Evolutionary conservation across 2,797 vertebrate genomes (phyloP).

Genomic region (Atherinosoma microstoma): DNA sequence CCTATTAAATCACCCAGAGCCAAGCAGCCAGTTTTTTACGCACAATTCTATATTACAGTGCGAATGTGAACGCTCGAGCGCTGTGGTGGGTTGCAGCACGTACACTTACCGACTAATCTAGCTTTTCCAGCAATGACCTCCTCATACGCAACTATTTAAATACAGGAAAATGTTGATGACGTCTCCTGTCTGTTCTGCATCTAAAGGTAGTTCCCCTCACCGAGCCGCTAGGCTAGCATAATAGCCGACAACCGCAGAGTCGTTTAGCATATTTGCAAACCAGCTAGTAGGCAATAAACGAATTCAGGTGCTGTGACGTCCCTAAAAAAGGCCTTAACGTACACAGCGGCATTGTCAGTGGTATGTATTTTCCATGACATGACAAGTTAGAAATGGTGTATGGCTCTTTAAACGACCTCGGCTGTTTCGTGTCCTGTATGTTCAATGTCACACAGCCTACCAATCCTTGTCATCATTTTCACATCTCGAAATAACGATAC

Average conservation of each 20-base stretch:
- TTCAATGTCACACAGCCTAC: slow-evolving; percentile 82
- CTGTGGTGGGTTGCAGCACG: slow-evolving; percentile 22
- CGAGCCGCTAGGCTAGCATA: slow-evolving; percentile 73
- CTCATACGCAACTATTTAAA: slow-evolving; percentile 80
- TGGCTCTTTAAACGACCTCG: slow-evolving; percentile 81
- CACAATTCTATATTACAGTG: slow-evolving; percentile 23
- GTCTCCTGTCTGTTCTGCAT: slow-evolving; percentile 79
- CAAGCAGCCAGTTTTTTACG: slow-evolving; percentile 49
- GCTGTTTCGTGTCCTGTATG: slow-evolving; percentile 81
- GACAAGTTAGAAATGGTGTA: slow-evolving; percentile 57
- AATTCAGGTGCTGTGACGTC: slow-evolving; percentile 17
- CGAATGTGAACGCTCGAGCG: slow-evolving; percentile 12
- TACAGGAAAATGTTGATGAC: slow-evolving; percentile 83
- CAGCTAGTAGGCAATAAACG: slow-evolving; percentile 36
- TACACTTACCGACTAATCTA: slow-evolving; percentile 74
- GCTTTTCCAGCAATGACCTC: slow-evolving; percentile 78
- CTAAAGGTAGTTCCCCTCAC: slow-evolving; percentile 77
- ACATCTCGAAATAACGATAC: slow-evolving; percentile 40
- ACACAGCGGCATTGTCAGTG: slow-evolving; percentile 10
- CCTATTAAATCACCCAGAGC: slow-evolving; percentile 69
- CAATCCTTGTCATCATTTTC: slow-evolving; percentile 70
- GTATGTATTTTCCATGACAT: slow-evolving; percentile 32
- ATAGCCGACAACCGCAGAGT: slow-evolving; percentile 68
- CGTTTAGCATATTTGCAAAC: slow-evolving; percentile 57
- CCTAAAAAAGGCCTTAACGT: slow-evolving; percentile 1